Evolutionary conservation across 2,113 vertebrate genomes (phyloP), one percentile per base, ranked within the genome.

Genomic region (Tympanuchus pallidicinctus): DNA sequence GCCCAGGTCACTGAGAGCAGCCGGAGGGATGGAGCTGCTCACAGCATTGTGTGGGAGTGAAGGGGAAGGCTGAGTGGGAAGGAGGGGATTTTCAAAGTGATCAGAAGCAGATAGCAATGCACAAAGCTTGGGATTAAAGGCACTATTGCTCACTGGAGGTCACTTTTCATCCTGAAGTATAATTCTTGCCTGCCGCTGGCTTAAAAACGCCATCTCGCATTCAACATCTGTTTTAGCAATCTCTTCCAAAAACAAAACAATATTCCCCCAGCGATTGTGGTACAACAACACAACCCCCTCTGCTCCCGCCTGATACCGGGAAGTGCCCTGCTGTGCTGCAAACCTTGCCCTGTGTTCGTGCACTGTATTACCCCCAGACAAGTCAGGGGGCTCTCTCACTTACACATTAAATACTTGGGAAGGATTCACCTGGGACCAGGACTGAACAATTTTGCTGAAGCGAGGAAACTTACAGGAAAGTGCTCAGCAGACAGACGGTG

Each of bases 201-300:
- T 95, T 63, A 36, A 93, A 92, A 96, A 18, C 50, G 27, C 88
- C 91, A 86, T 89, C 95, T 95, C 84, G 12, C 85, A 85, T 82
- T 86, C 95, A 66, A 96, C 98, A 98, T 98, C 98, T 98, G 97
- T 92, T 97, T 96, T 91, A 97, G 97, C 95, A 77, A 97, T 98
- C 97, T 91, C 94, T 97, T 91, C 91, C 94, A 76, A 94, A 97
- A 97, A 86, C 97, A 98, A 96, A 97, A 88, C 97, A 97, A 95
- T 78, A 94, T 97, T 97, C 97, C 97, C 96, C 97, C 96, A 96
- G 97, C 52, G 94, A 89, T 52, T 65, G 72, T 92, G 94, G 95
- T 94, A 71, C 91, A 87, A 93, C 66, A 93, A 80, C 97, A 78
- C 75, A 91, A 36, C 88, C 90, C 89, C 87, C 77, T 69, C 82